Evolutionary conservation across 2,113 vertebrate genomes (phyloP).

Genomic region (Eclectus roratus): DNA sequence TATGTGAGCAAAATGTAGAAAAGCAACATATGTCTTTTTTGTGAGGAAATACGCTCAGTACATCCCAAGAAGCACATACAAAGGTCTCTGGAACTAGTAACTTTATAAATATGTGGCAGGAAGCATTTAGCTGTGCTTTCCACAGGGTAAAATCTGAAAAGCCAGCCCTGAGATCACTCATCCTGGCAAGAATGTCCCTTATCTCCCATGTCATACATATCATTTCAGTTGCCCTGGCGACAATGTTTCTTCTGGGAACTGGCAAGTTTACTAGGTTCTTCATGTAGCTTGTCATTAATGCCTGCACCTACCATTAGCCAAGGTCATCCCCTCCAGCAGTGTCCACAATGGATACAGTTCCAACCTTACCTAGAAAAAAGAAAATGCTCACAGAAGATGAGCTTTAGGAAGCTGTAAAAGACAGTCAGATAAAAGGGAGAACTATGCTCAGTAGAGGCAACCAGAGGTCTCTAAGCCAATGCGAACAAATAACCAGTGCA

Average conservation of each 20-base stretch:
- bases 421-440: not conserved
- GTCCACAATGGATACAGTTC: too few species aligned
- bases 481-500: not conserved
- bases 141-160: not conserved
- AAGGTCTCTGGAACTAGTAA: not conserved
- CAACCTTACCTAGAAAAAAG: not conserved
- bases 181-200: not conserved
- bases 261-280: not conserved
- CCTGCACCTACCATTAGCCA: not conserved
- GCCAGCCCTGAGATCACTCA: not conserved
- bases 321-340: not conserved
- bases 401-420: not conserved
- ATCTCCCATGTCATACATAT: accelerated
- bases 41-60: accelerated
- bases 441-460: not conserved
- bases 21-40: accelerated
- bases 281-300: not conserved
- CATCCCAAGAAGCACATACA: not conserved
- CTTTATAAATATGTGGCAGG: not conserved
- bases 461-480: not conserved
- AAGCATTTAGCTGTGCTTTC: not conserved
- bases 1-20: not conserved
- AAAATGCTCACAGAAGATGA: not conserved
- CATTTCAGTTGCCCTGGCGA: not conserved
- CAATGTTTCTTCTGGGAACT: not conserved